A percentile compares a stretch with the other conserved stretches of the same genome.
phyloP scores from a whole-genome alignment of 2,113 vertebrate species.

The Phasianus colchicus region DNA sequence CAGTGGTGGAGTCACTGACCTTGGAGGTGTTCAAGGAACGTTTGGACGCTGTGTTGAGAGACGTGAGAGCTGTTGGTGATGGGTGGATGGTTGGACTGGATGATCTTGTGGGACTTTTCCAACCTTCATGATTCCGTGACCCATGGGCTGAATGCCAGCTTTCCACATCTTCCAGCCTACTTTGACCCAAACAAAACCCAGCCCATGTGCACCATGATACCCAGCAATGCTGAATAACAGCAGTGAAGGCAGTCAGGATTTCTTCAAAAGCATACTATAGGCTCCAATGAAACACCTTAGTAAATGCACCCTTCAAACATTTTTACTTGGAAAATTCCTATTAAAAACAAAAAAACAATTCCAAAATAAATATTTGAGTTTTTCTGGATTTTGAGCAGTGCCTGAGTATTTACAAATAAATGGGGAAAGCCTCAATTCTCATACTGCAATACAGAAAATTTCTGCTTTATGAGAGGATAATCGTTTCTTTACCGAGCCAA shows the following conservation, averaged over 20 bases:
- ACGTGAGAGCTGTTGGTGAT: too few species aligned
- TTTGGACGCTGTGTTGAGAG: too few species aligned
- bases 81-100: too few species aligned
- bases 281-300: not conserved
- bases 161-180: not conserved
- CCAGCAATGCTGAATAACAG: not conserved
- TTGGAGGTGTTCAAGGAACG: too few species aligned
- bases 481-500: not conserved
- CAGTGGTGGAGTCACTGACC: not conserved
- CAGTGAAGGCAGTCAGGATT: not conserved
- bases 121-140: too few species aligned
- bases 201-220: not conserved
- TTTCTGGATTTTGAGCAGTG: not conserved
- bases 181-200: not conserved
- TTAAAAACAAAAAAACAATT: too few species aligned
- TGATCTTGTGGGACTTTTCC: too few species aligned
- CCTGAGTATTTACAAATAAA: not conserved
- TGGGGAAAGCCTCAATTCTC: not conserved
- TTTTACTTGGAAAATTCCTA: not conserved
- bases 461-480: not conserved
- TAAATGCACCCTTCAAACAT: not conserved
- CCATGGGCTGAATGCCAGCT: not conserved
- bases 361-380: not conserved
- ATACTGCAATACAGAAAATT: not conserved
- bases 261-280: not conserved